phyloP scores from a whole-genome alignment of 2,113 vertebrate genomes.

The Anarrhichthys ocellatus region DNA sequence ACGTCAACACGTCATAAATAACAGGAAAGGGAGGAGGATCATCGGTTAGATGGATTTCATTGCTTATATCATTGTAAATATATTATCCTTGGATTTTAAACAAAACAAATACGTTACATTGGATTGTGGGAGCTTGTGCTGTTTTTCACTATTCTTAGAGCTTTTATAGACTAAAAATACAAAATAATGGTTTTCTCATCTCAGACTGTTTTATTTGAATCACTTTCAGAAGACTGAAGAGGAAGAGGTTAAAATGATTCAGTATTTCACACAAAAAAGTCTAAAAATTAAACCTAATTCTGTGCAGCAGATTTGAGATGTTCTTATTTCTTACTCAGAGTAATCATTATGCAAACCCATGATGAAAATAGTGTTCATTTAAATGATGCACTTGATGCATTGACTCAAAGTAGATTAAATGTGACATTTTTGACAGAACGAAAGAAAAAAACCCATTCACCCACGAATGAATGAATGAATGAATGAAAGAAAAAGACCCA shows the following conservation, averaged over 20 bases:
- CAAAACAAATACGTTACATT: neutral
- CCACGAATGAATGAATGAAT: too few relatives aligned
- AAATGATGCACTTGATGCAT: neutral
- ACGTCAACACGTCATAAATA: slow-evolving; percentile 42
- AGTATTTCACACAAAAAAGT: neutral
- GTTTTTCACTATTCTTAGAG: neutral
- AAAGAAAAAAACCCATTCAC: neutral
- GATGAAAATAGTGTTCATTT: neutral
- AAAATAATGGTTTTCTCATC: neutral
- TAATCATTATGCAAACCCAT: neutral
- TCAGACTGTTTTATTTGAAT: neutral
- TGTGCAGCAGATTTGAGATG: neutral
- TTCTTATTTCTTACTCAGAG: neutral
- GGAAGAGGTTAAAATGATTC: neutral
- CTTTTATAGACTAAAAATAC: neutral
- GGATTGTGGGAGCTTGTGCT: neutral
- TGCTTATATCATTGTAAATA: neutral
- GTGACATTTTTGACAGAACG: neutral
- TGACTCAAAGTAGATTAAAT: neutral
- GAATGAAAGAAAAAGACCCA: neutral
- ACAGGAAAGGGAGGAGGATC: neutral
- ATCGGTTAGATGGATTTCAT: neutral
- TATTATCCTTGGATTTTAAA: neutral
- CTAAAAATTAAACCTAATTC: too few relatives aligned
- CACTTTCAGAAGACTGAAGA: neutral